Evolutionary conservation across 2,797 vertebrate species (phyloP).

Genomic region (Margarornis squamiger): DNA sequence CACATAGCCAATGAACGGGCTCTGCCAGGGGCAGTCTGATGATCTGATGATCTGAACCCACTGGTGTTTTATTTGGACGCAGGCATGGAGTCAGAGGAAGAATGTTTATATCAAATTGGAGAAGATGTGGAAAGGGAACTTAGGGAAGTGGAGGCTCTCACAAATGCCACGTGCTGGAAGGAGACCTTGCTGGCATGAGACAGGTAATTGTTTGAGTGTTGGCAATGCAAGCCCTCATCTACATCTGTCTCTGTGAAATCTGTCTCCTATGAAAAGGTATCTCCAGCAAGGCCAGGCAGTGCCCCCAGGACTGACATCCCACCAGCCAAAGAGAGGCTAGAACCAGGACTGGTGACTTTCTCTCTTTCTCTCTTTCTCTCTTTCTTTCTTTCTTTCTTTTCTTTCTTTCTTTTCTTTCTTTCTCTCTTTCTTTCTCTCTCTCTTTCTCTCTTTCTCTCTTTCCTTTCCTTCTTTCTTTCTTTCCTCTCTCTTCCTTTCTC

Average conservation of each 20-base stretch:
- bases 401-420: no score
- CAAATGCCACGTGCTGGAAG: no score
- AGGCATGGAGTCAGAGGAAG: background rate
- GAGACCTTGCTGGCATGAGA: background rate
- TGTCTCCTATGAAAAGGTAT: background rate
- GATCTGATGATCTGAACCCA: background rate
- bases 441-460: no score
- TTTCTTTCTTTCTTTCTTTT: no score
- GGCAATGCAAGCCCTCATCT: fast-evolving
- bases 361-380: no score
- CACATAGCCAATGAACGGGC: fast-evolving
- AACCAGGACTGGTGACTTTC: no score
- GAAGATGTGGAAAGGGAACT: fast-evolving
- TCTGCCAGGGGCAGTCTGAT: fast-evolving
- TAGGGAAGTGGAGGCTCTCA: fast-evolving
- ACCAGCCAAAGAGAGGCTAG: no score
- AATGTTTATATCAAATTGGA: background rate
- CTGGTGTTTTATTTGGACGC: fast-evolving
- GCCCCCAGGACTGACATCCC: no score
- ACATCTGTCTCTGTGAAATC: no score
- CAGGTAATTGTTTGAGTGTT: fast-evolving
- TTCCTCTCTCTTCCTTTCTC: no score
- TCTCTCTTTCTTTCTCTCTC: no score
- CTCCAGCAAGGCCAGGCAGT: background rate
- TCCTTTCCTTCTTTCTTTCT: background rate